Evolutionary conservation across 2,797 vertebrate genomes (phyloP), one percentile per base, ranked within the genome.

Genomic region (Macroramphosus scolopax): DNA sequence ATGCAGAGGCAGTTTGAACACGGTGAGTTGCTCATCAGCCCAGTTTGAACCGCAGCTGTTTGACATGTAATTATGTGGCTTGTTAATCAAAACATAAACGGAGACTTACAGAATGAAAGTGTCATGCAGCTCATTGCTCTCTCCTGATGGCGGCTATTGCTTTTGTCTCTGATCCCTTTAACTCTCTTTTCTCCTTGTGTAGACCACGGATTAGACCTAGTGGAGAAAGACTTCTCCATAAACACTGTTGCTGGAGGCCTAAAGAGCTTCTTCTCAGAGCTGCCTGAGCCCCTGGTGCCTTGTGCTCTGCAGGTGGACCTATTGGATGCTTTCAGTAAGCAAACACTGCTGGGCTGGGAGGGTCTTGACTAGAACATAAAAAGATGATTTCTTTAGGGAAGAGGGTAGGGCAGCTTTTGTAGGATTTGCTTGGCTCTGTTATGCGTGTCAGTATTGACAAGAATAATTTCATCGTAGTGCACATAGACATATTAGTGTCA

Each of bases 191-290:
- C 1, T 15, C 31, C n/a, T n/a, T n/a, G n/a, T n/a, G n/a, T n/a
- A 90, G 95, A 97, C 55, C 88, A 92, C 50, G 91, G 65, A 71
- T 81, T 97, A 73, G 93, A 97, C 80, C 81, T 97, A 81, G 91
- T 92, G 0, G 95, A 97, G 82, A 97, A 97, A 66, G 95, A 97
- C 80, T 93, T 94, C 61, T 93, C 93, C 0, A 92, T 97, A 46
- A 94, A 96, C 81, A 92, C 95, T 0, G 93, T 98, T 49, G 95
- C 95, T 0, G 94, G 95, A 1, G 95, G 94, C 72, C 93, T 97
- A 94, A 98, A 97, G 77, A 95, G 93, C 61, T 96, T 96, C 73
- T 98, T 98, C 89, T 96, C 95, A 0, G 95, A 98, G 70, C 85
- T 97, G 3, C 95, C 94, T 0, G 94, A 96, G 13, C 95, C 95